Evolutionary conservation across 2,797 vertebrate species (phyloP), one percentile per base, ranked within the genome.

Genomic region (Anabacerthia variegaticeps): DNA sequence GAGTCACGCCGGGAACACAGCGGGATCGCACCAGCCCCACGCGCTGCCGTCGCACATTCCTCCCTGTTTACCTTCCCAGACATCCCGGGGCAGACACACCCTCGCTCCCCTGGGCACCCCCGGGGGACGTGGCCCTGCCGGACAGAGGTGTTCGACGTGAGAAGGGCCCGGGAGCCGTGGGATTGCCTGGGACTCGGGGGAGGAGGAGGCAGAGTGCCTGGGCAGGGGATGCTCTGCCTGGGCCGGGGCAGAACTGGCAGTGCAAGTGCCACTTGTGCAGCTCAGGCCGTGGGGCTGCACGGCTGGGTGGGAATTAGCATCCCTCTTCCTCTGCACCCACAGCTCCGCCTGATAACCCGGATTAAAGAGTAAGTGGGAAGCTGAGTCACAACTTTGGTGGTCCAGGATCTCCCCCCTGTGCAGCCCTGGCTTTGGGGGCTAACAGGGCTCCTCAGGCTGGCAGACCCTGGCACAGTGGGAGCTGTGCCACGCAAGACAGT

Each of bases 191-290:
- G 10, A 37, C 9, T 23, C 10, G 43, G 21, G 59, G 44, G 26
- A 46, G 44, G 22, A 8, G 49, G 48, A 12, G 16, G 14, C 27
- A 27, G 14, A 49, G 12, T 17, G n/a, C 28, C 28, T 0, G 5
- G 27, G 63, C 3, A 12, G 58, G 74, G 28, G 58, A 71, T 75
- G 86, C 66, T 81, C 36, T 56, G 49, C 32, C n/a, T 1, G 10
- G 68, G 32, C 9, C 7, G 26, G 28, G 19, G 8, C 0, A 8
- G 82, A 48, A 32, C 20, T 1, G 1, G 32, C 36, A 36, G 7
- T 1, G 1, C 0, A 0, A 18, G 19, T 27, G 11, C 78, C 78
- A 28, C 14, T 5, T 39, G 14, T 14, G 14, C 39, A 0, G 22
- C 52, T 32, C 62, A 4, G 54, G 77, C 32, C 32, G 5, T 2